phyloP scores from a whole-genome alignment of 1,140 invertebrate species.

The Platyscapa corneri region DNA sequence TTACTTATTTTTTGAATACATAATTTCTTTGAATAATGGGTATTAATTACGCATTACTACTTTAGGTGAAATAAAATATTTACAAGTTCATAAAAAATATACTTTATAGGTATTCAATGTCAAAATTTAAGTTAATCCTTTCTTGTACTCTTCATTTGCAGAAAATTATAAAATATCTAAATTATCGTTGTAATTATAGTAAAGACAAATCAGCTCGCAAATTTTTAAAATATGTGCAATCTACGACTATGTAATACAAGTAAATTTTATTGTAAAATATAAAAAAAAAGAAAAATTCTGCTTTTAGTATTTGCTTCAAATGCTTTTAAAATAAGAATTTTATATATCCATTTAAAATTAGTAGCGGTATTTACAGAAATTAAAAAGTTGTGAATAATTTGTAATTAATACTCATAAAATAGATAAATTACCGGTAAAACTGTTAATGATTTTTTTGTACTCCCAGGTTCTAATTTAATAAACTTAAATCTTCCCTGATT shows the following conservation, averaged over 20 bases:
- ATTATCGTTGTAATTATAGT: background rate
- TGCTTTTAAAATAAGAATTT: background rate
- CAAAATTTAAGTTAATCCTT: too few species aligned
- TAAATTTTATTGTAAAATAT: background rate
- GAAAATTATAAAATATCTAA: too few species aligned
- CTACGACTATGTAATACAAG: background rate
- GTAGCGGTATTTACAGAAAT: too few species aligned
- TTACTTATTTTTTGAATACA: background rate
- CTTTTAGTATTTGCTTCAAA: background rate
- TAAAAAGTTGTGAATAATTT: too few species aligned
- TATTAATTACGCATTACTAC: too few species aligned
- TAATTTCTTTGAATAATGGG: background rate
- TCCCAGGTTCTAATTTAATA: background rate
- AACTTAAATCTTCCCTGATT: background rate
- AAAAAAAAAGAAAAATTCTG: background rate
- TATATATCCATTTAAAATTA: too few species aligned
- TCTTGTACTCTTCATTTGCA: too few species aligned
- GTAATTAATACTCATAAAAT: background rate
- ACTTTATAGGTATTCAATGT: background rate
- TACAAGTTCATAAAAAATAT: background rate
- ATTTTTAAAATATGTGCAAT: background rate
- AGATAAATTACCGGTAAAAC: background rate
- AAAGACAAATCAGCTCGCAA: background rate
- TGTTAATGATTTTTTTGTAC: background rate
- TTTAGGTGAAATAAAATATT: background rate